Conservation (phyloP, 53 echinoderm and acorn worm species). For the Luidia sarsii region DNA sequence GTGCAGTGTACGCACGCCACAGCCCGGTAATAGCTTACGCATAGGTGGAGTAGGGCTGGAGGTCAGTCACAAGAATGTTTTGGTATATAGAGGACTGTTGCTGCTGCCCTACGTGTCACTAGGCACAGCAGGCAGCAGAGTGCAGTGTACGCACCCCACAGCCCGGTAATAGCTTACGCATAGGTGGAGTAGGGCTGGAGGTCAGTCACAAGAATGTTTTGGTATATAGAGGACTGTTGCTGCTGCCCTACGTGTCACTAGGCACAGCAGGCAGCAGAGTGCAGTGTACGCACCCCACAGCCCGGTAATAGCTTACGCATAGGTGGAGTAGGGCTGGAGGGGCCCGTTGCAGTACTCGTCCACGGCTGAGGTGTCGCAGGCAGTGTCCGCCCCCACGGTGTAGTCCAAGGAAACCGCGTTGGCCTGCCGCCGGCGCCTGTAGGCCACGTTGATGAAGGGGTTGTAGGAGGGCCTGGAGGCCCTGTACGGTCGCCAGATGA, state of each 20-base stretch:
- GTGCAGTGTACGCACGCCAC: no score
- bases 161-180: not conserved
- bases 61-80: not conserved
- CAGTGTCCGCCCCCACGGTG: conserved; percentile 30
- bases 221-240: not conserved
- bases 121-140: no score
- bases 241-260: no score
- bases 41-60: no score
- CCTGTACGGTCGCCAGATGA: conserved; percentile 22
- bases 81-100: not conserved
- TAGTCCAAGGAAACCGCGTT: not conserved
- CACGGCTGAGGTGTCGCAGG: conserved; percentile 19
- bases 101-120: no score
- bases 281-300: no score
- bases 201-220: not conserved
- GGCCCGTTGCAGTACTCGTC: conserved; percentile 70
- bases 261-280: no score
- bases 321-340: conserved; percentile 44
- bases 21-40: not conserved
- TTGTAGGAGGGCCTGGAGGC: conserved; percentile 18
- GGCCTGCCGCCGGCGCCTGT: conserved; percentile 9
- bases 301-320: conserved; percentile 44
- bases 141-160: no score
- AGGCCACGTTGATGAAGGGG: conserved; percentile 31
- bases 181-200: no score